These are phyloP conservation scores for Pseudomyrmex dendroicus DNA, from an alignment of 1,140 invertebrate genomes.

Conservation along the genomic window DNA sequence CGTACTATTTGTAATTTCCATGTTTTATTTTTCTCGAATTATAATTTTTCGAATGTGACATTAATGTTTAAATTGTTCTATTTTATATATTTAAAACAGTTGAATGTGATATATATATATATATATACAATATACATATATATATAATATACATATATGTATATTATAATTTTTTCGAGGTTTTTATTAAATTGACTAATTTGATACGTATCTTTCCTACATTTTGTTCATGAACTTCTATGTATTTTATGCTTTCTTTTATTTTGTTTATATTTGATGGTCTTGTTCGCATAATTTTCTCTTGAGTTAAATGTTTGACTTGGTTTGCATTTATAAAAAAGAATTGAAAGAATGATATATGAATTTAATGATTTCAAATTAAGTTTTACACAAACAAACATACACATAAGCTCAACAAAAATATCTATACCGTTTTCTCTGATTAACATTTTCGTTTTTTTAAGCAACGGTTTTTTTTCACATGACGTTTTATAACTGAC, in stretches of 20 bases:
- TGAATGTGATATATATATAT: too few relatives aligned
- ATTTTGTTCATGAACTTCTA: too few relatives aligned
- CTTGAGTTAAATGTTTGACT: too few relatives aligned
- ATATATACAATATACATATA: too few relatives aligned
- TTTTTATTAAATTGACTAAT: too few relatives aligned
- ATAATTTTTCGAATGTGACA: neutral
- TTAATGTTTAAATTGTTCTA: slow-evolving; percentile 12
- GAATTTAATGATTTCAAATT: neutral
- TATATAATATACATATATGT: too few relatives aligned
- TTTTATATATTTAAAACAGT: neutral
- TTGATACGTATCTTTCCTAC: too few relatives aligned
- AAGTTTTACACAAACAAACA: neutral
- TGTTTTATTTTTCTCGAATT: neutral
- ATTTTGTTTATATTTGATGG: too few relatives aligned
- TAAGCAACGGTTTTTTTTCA: neutral
- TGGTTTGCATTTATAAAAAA: neutral
- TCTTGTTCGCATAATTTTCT: too few relatives aligned
- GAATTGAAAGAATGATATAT: slow-evolving; percentile 3
- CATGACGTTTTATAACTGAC: slow-evolving; percentile 37
- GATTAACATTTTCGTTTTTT: neutral
- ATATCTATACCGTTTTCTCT: neutral
- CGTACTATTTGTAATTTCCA: neutral
- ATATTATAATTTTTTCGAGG: too few relatives aligned
- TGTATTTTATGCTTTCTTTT: too few relatives aligned
- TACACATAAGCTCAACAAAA: slow-evolving; percentile 2